Conservation (phyloP, 35 echinoderm and acorn worm species). For the Hemicentrotus pulcherrimus region DNA sequence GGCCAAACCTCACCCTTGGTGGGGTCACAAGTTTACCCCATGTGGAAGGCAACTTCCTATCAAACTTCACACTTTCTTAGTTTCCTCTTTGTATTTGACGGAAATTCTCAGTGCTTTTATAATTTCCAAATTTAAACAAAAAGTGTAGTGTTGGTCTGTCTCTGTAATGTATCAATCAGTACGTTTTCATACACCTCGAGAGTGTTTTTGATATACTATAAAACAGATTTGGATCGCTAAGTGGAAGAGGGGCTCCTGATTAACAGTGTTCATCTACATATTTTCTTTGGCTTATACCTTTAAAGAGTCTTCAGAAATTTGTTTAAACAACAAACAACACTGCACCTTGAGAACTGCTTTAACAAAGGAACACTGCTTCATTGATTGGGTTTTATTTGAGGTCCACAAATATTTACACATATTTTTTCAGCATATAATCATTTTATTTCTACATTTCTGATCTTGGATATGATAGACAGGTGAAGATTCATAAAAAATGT, state of each 20-base stretch:
- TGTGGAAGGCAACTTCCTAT: not conserved
- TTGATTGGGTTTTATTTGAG: not conserved
- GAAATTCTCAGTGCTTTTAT: not conserved
- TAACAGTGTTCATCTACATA: not conserved
- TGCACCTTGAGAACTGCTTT: not conserved
- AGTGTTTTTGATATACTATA: not conserved
- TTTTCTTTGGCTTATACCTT: not conserved
- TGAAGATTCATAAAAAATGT: not conserved
- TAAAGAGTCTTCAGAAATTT: not conserved
- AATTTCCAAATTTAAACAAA: not conserved
- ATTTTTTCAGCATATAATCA: not conserved
- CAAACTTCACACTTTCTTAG: not conserved
- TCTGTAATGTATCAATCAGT: not conserved
- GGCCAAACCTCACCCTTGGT: not conserved
- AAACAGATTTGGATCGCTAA: not conserved
- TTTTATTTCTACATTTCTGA: not conserved
- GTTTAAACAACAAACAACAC: not conserved
- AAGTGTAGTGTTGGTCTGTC: not conserved
- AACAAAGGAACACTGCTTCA: not conserved
- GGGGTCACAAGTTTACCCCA: constrained; percentile 7
- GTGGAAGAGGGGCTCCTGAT: not conserved
- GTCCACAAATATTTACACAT: not conserved
- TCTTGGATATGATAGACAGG: not conserved
- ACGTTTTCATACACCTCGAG: not conserved
- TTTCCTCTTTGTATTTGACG: not conserved